phyloP scores from a whole-genome alignment of 2,888 invertebrate genomes.

The Ophion ventricosus region DNA sequence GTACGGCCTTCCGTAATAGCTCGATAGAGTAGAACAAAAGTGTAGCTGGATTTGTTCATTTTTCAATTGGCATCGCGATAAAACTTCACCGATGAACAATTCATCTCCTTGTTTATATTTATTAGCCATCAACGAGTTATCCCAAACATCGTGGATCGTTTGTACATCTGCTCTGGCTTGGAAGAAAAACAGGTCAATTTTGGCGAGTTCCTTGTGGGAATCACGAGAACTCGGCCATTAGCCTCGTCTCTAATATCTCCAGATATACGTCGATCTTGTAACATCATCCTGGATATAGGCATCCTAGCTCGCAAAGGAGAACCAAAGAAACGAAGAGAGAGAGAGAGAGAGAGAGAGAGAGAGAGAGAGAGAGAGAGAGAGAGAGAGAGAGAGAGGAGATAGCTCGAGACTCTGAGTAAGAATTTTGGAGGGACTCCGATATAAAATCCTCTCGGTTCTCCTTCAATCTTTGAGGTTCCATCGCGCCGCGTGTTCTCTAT shows the following conservation, averaged over 20 bases:
- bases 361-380: neutral
- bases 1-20: too few species aligned
- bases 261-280: slow-evolving; percentile 45
- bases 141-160: too few species aligned
- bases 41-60: too few species aligned
- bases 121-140: too few species aligned
- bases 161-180: neutral
- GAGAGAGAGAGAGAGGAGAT: slow-evolving; percentile 19
- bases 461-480: slow-evolving; percentile 57
- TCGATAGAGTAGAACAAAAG: neutral
- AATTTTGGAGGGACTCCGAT: slow-evolving; percentile 51
- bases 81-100: too few species aligned
- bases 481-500: slow-evolving; percentile 54
- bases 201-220: slow-evolving; percentile 61
- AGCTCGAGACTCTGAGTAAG: slow-evolving; percentile 50
- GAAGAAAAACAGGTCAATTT: slow-evolving; percentile 63
- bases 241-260: slow-evolving; percentile 29
- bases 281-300: slow-evolving; percentile 33
- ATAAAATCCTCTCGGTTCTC: slow-evolving; percentile 53
- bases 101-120: too few species aligned
- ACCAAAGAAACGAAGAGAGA: neutral
- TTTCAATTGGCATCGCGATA: too few species aligned
- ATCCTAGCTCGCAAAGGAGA: slow-evolving; percentile 25
- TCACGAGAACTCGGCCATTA: slow-evolving; percentile 60
- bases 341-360: slow-evolving; percentile 12